These are phyloP conservation scores for Conopomorpha cramerella DNA, from an alignment of 1,140 invertebrate genomes.

Conservation along the genomic window DNA sequence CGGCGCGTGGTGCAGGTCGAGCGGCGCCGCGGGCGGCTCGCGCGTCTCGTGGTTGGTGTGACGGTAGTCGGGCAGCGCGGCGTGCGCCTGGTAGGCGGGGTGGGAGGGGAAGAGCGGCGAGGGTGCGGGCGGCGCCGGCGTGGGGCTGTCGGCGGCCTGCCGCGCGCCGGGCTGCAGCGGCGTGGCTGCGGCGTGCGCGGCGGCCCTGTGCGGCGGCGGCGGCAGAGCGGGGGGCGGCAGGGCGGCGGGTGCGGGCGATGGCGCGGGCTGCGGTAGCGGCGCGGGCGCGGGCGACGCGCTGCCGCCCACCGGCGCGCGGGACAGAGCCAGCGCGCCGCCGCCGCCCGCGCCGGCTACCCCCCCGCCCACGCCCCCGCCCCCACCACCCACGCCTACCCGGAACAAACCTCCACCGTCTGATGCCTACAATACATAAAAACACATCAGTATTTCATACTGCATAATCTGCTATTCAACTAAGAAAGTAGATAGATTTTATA, in stretches of 20 bases:
- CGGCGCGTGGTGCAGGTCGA: constrained; percentile 47
- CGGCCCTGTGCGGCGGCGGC: constrained; percentile 38
- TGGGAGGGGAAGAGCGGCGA: constrained; percentile 38
- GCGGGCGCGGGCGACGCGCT: constrained; percentile 48
- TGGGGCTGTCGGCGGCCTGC: constrained; percentile 43
- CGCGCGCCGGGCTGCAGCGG: constrained; percentile 75
- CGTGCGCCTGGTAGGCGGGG: constrained; percentile 75
- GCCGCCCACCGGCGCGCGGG: constrained; percentile 44
- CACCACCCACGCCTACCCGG: constrained; percentile 33
- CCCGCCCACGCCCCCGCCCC: constrained; percentile 33
- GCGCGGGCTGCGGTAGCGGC: constrained; percentile 48
- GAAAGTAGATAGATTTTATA: too few species aligned
- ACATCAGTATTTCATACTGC: too few species aligned
- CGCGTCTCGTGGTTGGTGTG: constrained; percentile 59
- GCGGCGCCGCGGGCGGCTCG: constrained; percentile 51
- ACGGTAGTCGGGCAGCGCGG: constrained; percentile 61
- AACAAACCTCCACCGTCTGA: constrained; percentile 47
- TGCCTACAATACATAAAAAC: constrained; percentile 33
- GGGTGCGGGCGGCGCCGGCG: constrained; percentile 34
- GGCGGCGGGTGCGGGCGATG: constrained; percentile 47
- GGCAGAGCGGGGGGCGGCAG: constrained; percentile 45
- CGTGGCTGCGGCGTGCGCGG: constrained; percentile 65
- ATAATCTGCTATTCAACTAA: too few species aligned
- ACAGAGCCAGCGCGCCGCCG: constrained; percentile 42
- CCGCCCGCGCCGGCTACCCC: constrained; percentile 43